Evolutionary conservation across 2,888 invertebrate species (phyloP), one percentile per base, ranked within the genome.

Genomic region (Allacma fusca): DNA sequence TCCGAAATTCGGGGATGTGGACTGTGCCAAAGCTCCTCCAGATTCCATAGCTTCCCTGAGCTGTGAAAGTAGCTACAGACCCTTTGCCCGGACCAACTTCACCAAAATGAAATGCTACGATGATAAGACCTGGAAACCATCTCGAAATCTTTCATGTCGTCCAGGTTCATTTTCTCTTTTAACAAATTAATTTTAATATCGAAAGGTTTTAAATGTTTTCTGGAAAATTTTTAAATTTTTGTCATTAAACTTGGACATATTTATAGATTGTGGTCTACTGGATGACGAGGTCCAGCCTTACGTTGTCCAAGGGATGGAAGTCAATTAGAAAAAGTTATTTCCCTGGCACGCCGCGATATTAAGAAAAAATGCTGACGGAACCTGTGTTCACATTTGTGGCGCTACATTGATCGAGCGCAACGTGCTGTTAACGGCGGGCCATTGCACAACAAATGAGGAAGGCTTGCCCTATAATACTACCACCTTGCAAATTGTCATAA

Each of bases 121-220:
- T 9, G 76, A 76, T 28, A 44, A 28, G 23, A 68, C 50, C 16
- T 76, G 76, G 76, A 69, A 59, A 76, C 76, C 76, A 16, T 69
- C 34, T 29, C 19, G 68, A 40, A 7, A 19, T 21, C 69, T 76
- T 24, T 26, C 50, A 4, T 76, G 76, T 59, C 57, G 69, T 26
- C 68, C 69, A 23, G 76, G 76, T 76, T 9, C 12, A 24, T 23
- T 50, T 19, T n/a, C 16, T 50, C 13, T 9, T 40, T 13, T 5
- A 40, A 40, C 13, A 40, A 5, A 40, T 40, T 9, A 5, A 40
- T 59, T 59, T 7, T 40, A 9, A 40, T 40, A 40, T 40, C 40
- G 13, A 9, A 40, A 40, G 5, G 40, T 9, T 9, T 9, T 40
- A 40, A 13, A 40, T 40, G 40, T 40, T 40, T 40, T 13, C 40